Evolutionary conservation across 1,140 invertebrate species (phyloP), one percentile per base, ranked within the genome.

Genomic region (Gryon sp.): DNA sequence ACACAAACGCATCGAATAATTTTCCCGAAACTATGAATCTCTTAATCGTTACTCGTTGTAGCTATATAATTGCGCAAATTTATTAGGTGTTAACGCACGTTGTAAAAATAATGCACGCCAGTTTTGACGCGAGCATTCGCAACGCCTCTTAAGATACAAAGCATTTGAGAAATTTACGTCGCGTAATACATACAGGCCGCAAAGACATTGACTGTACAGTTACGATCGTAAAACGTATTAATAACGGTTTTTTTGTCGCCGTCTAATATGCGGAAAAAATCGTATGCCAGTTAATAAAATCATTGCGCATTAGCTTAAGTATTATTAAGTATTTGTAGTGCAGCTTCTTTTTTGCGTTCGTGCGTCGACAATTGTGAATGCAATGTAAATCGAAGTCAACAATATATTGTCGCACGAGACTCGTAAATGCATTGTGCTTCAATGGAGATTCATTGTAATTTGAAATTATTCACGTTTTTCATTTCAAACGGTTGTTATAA

Each of bases 71-170:
- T 69, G 63, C 30, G 24, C 36, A 66, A 60, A 52, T 76, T 76
- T 76, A 76, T 76, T 76, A 70, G 53, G 74, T 70, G 74, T 76
- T 76, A 70, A 76, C 55, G 66, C 53, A n/a, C n/a, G 66, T 66
- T 76, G 66, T 76, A 70, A 76, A 76, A 76, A 76, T 70, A 57
- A 69, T 63, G 53, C 40, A 32, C 55, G 15, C 19, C n/a, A 36
- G 55, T 62, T 22, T 52, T 18, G 26, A 22, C 14, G 41, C 15
- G 48, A 18, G n/a, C 50, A 46, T 62, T 60, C 11, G 40, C 38
- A 59, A 50, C 32, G 73, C 57, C 55, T 69, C 16, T 62, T 60
- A 75, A 48, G 20, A 38, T 48, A 60, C 72, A 68, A 76, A 68
- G 63, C 72, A 57, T 63, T 53, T 63, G 53, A 68, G 55, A 68